phyloP scores from a whole-genome alignment of 2,888 invertebrate species.

The Amiota communis region DNA sequence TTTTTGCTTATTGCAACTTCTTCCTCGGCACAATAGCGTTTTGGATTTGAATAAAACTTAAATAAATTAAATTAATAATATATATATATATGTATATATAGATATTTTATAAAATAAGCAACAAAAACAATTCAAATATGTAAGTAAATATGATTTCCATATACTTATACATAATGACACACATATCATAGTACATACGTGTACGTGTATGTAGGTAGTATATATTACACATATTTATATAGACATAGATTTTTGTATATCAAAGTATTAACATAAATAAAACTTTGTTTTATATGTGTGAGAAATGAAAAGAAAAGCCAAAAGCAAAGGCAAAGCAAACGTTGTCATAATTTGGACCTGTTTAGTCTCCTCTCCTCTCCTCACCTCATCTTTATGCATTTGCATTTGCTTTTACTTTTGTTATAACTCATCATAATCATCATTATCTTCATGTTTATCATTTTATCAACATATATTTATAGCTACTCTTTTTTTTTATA shows the following conservation, averaged over 20 bases:
- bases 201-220: no score
- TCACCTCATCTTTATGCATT: no score
- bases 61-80: constrained; percentile 8
- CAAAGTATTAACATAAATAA: constrained; percentile 34
- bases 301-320: neutral
- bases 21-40: no score
- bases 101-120: constrained; percentile 57
- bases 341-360: neutral
- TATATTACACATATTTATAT: constrained; percentile 22
- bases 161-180: no score
- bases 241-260: constrained; percentile 36
- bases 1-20: neutral
- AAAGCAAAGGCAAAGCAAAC: neutral
- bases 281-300: constrained; percentile 5
- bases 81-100: no score
- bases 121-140: constrained; percentile 62
- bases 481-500: no score
- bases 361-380: neutral
- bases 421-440: no score
- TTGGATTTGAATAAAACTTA: constrained; percentile 1
- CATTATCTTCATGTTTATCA: no score
- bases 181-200: no score
- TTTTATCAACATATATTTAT: no score
- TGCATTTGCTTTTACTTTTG: no score
- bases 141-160: neutral